Evolutionary conservation across 2,113 vertebrate genomes (phyloP).

Genomic region (Callaeas wilsoni): DNA sequence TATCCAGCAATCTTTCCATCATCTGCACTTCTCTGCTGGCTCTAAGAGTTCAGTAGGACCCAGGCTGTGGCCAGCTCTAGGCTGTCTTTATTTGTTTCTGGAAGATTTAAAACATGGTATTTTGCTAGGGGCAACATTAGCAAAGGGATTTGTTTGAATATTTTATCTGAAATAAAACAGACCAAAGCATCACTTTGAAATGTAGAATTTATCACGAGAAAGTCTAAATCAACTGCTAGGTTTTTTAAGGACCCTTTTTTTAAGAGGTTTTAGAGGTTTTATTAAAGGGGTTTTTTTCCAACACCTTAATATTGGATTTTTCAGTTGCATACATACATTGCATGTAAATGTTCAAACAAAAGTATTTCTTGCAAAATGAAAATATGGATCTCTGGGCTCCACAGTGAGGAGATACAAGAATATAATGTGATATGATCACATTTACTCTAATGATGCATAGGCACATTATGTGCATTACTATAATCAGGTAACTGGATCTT

Average conservation of each 20-base stretch:
- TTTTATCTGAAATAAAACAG: neutral
- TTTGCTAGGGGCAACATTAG: neutral
- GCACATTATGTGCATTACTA: neutral
- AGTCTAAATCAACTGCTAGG: neutral
- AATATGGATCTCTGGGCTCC: neutral
- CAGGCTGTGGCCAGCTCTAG: neutral
- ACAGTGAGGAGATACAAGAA: neutral
- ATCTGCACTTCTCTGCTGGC: neutral
- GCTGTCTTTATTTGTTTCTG: neutral
- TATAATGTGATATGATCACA: neutral
- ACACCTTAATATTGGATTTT: neutral
- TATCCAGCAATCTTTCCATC: neutral
- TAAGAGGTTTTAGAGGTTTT: neutral
- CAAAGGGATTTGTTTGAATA: neutral
- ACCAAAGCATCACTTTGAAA: neutral
- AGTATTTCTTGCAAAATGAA: neutral
- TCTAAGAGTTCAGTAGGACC: neutral
- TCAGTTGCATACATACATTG: neutral
- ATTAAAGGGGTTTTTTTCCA: neutral
- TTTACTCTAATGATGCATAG: neutral
- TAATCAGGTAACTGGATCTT: neutral
- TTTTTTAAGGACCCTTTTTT: neutral
- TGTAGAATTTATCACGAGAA: neutral
- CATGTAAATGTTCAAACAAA: neutral
- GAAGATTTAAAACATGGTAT: neutral